These are phyloP conservation scores for Mythimna albipuncta DNA, from an alignment of 2,888 invertebrate species.

Conservation along the genomic window DNA sequence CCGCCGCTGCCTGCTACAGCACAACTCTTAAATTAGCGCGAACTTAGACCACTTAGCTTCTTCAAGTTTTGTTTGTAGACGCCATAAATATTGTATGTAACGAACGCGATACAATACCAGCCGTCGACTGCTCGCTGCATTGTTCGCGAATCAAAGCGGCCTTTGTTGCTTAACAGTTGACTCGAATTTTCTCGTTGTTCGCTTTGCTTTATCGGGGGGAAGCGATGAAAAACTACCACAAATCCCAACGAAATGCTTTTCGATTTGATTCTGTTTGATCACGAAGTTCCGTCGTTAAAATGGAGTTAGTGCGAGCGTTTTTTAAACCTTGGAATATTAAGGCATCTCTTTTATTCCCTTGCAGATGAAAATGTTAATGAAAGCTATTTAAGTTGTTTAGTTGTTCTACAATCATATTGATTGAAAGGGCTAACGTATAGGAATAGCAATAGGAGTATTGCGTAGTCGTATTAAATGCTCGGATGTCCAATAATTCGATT, in stretches of 20 bases:
- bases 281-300: conserved; percentile 58
- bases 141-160: conserved; percentile 78
- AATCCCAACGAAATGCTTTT: conserved; percentile 57
- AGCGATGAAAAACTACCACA: conserved; percentile 64
- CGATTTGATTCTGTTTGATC: conserved; percentile 59
- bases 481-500: conserved; percentile 87
- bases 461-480: conserved; percentile 80
- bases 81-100: conserved; percentile 86
- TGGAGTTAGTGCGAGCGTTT: conserved; percentile 38
- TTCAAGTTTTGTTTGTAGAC: conserved; percentile 88
- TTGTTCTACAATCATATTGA: conserved; percentile 64
- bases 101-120: conserved; percentile 80
- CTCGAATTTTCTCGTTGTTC: conserved; percentile 70
- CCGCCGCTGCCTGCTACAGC: conserved; percentile 75
- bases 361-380: conserved; percentile 13
- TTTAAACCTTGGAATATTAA: conserved; percentile 19
- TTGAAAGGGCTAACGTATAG: conserved; percentile 72
- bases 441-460: conserved; percentile 77
- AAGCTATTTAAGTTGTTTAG: conserved; percentile 13
- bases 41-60: conserved; percentile 89
- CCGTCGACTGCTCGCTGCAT: conserved; percentile 73
- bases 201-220: conserved; percentile 64
- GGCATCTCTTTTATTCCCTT: conserved; percentile 8
- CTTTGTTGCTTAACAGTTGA: conserved; percentile 75
- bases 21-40: conserved; percentile 89